Percentiles rank a stretch among this genome's conserved stretches.
Conservation (phyloP, 2,797 vertebrate genomes). For the Pseudochaenichthys georgianus region DNA sequence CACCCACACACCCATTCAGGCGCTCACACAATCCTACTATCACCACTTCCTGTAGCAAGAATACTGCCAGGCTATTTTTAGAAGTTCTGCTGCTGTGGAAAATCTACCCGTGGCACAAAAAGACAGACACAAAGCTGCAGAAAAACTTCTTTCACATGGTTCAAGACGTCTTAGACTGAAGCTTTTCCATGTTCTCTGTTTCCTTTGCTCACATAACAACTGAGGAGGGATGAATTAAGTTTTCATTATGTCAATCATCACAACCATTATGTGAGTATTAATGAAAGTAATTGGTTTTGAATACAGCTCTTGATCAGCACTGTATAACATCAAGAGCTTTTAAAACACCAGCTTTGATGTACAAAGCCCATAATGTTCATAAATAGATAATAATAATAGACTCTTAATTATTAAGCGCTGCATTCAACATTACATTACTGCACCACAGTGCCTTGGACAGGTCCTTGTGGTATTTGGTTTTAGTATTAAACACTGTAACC, state of each 20-base stretch:
- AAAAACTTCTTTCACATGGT: slow-evolving; percentile 1
- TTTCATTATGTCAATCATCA: slow-evolving; percentile 13
- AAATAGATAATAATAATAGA: slow-evolving; percentile 6
- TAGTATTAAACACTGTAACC: slow-evolving; percentile 3
- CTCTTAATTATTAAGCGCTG: background rate
- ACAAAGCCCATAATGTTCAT: background rate
- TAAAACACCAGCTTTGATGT: slow-evolving; percentile 5
- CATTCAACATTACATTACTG: background rate
- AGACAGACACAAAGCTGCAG: slow-evolving; percentile 30
- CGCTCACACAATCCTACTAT: slow-evolving; percentile 73
- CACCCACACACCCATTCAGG: slow-evolving; percentile 41
- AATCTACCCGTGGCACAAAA: slow-evolving; percentile 71
- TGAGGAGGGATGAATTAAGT: background rate
- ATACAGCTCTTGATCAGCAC: slow-evolving; percentile 1
- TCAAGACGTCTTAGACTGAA: slow-evolving; percentile 40
- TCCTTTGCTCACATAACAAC: slow-evolving; percentile 28
- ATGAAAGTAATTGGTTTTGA: background rate
- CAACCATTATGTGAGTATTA: slow-evolving; percentile 5
- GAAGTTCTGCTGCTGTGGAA: slow-evolving; percentile 72
- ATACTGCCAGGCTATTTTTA: slow-evolving; percentile 79
- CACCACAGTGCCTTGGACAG: slow-evolving; percentile 8
- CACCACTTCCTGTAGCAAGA: slow-evolving; percentile 79
- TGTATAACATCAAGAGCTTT: background rate
- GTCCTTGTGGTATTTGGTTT: background rate
- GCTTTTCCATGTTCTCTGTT: slow-evolving; percentile 21